Percentiles rank a stretch among this genome's conserved stretches.
Evolutionary conservation across 2,797 vertebrate genomes (phyloP).

Genomic region (Salmo trutta): DNA sequence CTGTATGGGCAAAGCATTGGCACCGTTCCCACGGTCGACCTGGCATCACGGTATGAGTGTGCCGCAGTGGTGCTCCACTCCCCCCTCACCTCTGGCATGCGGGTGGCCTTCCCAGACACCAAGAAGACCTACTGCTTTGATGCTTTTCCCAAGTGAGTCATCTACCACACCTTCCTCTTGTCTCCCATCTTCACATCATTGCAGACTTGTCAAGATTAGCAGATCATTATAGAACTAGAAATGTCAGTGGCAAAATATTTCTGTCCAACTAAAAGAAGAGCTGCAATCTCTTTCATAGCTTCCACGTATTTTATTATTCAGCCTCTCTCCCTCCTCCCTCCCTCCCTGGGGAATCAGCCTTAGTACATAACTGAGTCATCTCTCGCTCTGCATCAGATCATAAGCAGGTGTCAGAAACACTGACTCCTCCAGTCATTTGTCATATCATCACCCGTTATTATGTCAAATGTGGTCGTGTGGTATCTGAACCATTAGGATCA

Average conservation of each 20-base stretch:
- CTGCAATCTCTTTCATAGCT: background rate
- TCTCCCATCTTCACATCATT: background rate
- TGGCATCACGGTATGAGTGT: conserved; percentile 93
- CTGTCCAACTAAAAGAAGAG: background rate
- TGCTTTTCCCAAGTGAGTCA: conserved; percentile 92
- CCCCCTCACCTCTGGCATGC: conserved; percentile 93
- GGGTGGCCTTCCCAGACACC: conserved; percentile 94
- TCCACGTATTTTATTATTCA: background rate
- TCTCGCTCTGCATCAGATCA: background rate
- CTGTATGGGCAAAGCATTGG: conserved; percentile 95
- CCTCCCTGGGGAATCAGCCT: background rate
- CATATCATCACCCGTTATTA: background rate
- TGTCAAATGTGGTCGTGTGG: background rate
- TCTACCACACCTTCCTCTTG: background rate
- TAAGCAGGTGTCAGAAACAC: background rate
- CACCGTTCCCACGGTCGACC: conserved; percentile 92
- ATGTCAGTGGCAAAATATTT: background rate
- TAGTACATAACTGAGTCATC: background rate
- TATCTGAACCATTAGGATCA: background rate
- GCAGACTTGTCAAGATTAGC: conserved; percentile 28
- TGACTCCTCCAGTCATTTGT: background rate
- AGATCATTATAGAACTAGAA: conserved; percentile 24
- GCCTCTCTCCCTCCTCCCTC: background rate
- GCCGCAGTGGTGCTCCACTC: conserved; percentile 94
- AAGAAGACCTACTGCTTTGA: conserved; percentile 98